Percentiles rank a stretch among this genome's conserved stretches.
Evolutionary conservation across 2,797 vertebrate genomes (phyloP).

Genomic region (Sebastes minor): DNA sequence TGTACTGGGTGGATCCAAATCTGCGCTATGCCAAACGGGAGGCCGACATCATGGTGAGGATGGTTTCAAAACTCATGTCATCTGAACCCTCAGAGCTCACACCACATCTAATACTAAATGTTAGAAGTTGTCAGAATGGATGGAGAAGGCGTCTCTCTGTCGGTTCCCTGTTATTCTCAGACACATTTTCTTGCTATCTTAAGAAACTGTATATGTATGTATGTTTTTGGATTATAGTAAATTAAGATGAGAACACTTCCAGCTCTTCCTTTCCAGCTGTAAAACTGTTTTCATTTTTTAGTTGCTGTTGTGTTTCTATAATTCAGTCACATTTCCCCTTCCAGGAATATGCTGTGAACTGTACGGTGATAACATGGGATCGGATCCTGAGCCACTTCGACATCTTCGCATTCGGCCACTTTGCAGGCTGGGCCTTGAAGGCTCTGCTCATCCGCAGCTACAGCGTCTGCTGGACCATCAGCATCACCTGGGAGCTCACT

Average conservation of each 20-base stretch:
- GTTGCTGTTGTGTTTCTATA: not conserved
- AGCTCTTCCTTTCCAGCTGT: not conserved
- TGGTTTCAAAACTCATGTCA: not conserved
- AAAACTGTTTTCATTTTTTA: not conserved
- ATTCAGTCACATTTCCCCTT: not conserved
- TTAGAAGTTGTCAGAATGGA: not conserved
- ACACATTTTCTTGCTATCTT: not conserved
- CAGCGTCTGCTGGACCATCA: conserved; percentile 97
- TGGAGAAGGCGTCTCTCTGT: not conserved
- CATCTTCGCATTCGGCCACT: conserved; percentile 97
- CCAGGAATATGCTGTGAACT: conserved; percentile 96
- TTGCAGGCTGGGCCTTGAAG: conserved; percentile 98
- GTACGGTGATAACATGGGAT: conserved; percentile 94
- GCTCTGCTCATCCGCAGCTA: conserved; percentile 96
- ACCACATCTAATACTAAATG: not conserved
- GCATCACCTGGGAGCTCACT: conserved; percentile 98
- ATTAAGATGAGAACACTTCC: not conserved
- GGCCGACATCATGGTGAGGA: conserved; percentile 91
- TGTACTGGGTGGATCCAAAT: conserved; percentile 96
- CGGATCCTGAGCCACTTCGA: conserved; percentile 95
- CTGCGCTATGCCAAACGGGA: conserved; percentile 93
- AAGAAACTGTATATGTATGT: not conserved
- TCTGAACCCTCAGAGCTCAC: not conserved
- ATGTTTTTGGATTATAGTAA: not conserved
- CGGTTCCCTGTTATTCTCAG: not conserved